Percentiles rank a stretch among this genome's conserved stretches.
Evolutionary conservation across 2,113 vertebrate species (phyloP).

Genomic region (Dipodomys ordii): DNA sequence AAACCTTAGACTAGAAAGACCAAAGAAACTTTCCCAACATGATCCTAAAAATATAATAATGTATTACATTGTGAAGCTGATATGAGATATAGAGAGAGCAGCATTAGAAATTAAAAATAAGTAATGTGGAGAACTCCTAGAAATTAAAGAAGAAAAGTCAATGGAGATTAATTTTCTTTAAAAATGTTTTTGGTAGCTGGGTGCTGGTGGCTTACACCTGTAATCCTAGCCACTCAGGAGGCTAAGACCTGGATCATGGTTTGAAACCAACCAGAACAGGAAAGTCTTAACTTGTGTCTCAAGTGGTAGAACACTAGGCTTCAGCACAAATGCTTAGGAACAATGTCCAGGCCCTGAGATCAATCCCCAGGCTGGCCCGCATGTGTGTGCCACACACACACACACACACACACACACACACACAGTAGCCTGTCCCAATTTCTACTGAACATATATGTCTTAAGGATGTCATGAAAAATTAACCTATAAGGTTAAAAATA

Average conservation of each 20-base stretch:
- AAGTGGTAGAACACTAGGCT: too few relatives aligned
- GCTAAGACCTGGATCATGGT: too few relatives aligned
- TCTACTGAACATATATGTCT: background rate
- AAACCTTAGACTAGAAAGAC: background rate
- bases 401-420: too few relatives aligned
- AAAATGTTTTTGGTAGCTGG: too few relatives aligned
- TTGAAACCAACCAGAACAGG: too few relatives aligned
- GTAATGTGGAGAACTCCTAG: background rate
- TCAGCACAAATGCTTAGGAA: too few relatives aligned
- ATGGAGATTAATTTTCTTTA: background rate
- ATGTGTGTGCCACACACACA: too few relatives aligned
- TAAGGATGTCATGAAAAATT: background rate
- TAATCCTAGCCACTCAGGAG: too few relatives aligned
- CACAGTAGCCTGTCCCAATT: background rate
- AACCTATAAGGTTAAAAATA: background rate
- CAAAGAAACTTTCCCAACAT: background rate
- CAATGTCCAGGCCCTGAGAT: too few relatives aligned
- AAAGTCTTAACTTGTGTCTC: too few relatives aligned
- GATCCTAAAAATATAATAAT: background rate
- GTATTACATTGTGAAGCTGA: slow-evolving; percentile 8
- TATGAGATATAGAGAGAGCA: background rate
- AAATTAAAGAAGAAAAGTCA: slow-evolving; percentile 38
- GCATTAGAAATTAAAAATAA: slow-evolving; percentile 36
- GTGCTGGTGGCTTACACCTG: too few relatives aligned
- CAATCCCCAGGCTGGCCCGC: too few relatives aligned